Percentiles rank a stretch among this genome's conserved stretches.
Evolutionary conservation across 2,888 invertebrate species (phyloP).

Genomic region (Mallateleia sp.): DNA sequence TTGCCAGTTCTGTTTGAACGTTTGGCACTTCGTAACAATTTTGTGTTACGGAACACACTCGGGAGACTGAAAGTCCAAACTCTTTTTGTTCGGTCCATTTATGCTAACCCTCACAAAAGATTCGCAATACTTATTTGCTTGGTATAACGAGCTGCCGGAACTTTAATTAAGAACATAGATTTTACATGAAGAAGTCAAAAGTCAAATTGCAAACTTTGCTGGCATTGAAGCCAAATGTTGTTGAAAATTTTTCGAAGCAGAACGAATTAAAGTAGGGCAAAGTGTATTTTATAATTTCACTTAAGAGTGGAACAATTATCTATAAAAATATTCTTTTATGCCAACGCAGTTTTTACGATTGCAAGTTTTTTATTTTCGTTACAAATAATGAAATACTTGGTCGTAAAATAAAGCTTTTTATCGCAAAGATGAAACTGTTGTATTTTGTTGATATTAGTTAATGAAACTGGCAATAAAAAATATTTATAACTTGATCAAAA

Average conservation of each 20-base stretch:
- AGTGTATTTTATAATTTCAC: not conserved
- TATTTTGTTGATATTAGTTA: too few species aligned
- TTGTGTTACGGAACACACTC: constrained; percentile 13
- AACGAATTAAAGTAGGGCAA: not conserved
- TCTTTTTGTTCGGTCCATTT: constrained; percentile 40
- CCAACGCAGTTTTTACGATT: too few species aligned
- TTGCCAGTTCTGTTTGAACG: constrained; percentile 35
- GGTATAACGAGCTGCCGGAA: not conserved
- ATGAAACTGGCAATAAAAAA: too few species aligned
- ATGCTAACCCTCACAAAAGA: constrained; percentile 34
- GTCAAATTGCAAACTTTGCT: constrained; percentile 15
- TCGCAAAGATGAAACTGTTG: too few species aligned
- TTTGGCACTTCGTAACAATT: constrained; percentile 50
- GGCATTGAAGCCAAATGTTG: not conserved
- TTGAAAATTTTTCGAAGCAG: not conserved
- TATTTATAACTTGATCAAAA: too few species aligned
- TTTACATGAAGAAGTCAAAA: constrained; percentile 22
- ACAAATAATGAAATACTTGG: too few species aligned
- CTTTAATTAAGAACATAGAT: constrained; percentile 29
- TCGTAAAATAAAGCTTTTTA: too few species aligned
- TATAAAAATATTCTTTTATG: too few species aligned
- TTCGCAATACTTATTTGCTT: constrained; percentile 28
- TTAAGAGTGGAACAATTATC: not conserved
- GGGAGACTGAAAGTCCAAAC: constrained; percentile 3
- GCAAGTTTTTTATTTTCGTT: too few species aligned